phyloP scores from a whole-genome alignment of 2,888 invertebrate species.

The Orthosia cruda region DNA sequence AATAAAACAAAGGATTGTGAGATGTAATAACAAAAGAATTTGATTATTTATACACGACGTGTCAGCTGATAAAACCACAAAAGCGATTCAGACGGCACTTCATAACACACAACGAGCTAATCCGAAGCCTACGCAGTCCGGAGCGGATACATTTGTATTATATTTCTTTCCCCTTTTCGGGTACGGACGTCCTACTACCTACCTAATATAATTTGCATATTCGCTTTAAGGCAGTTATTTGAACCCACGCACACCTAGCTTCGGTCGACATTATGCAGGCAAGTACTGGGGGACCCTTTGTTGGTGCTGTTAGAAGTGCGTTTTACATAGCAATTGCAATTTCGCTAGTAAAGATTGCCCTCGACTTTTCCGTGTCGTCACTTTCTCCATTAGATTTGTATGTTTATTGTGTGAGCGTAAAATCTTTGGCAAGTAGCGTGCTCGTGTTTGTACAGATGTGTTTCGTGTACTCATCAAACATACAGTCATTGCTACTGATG shows the following conservation, averaged over 20 bases:
- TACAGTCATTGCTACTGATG: constrained; percentile 73
- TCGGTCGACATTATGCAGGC: constrained; percentile 57
- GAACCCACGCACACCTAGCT: constrained; percentile 79
- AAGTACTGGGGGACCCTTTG: constrained; percentile 58
- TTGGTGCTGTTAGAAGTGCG: constrained; percentile 52
- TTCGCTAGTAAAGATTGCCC: constrained; percentile 65
- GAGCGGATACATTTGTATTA: constrained; percentile 87
- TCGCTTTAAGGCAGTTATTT: constrained; percentile 78
- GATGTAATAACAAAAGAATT: constrained; percentile 58
- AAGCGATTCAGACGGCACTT: constrained; percentile 53
- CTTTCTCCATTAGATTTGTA: constrained; percentile 75
- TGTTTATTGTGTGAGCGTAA: constrained; percentile 75
- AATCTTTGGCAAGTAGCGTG: constrained; percentile 78
- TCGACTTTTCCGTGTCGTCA: constrained; percentile 66
- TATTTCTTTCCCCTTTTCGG: constrained; percentile 89
- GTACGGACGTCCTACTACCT: constrained; percentile 89
- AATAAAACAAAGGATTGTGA: constrained; percentile 56
- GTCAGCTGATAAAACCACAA: constrained; percentile 55
- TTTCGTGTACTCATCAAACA: constrained; percentile 83
- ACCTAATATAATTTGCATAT: constrained; percentile 84
- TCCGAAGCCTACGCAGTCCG: constrained; percentile 80
- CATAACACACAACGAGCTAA: constrained; percentile 72
- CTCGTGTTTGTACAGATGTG: constrained; percentile 80
- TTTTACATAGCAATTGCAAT: constrained; percentile 65
- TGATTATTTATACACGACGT: constrained; percentile 47